phyloP scores from a whole-genome alignment of 2,888 invertebrate genomes.

The Scelioninae gen. 1 region DNA sequence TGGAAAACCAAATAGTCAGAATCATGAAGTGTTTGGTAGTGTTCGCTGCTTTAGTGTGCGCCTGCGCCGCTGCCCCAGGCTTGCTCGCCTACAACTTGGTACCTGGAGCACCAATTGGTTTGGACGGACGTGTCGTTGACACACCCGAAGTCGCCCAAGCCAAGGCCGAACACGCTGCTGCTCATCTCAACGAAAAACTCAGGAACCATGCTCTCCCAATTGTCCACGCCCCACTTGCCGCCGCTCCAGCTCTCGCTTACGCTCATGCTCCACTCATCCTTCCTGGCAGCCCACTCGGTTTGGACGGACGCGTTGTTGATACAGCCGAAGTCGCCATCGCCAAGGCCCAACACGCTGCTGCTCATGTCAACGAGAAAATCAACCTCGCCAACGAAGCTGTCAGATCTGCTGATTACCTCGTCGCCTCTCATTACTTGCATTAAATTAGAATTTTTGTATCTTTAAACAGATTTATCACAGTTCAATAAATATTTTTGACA shows the following conservation, averaged over 20 bases:
- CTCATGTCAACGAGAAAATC: constrained; percentile 78
- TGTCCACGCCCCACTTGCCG: not conserved
- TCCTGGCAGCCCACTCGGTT: constrained; percentile 73
- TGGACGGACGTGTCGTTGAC: constrained; percentile 75
- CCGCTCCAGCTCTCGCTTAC: not conserved
- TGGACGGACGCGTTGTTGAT: constrained; percentile 78
- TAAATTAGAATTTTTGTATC: not conserved
- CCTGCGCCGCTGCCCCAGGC: constrained; percentile 69
- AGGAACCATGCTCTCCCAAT: not conserved
- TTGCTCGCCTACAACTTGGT: constrained; percentile 8
- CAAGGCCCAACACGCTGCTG: constrained; percentile 78
- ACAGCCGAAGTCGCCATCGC: constrained; percentile 77
- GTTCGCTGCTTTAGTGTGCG: constrained; percentile 63
- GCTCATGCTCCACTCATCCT: constrained; percentile 22
- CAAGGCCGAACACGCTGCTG: constrained; percentile 74
- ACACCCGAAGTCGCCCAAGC: constrained; percentile 76
- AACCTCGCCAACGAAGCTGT: constrained; percentile 75
- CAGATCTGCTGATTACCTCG: constrained; percentile 70
- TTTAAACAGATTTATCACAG: no score
- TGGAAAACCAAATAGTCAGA: constrained; percentile 7
- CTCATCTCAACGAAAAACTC: constrained; percentile 61
- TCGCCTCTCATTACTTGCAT: constrained; percentile 38
- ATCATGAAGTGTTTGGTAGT: constrained; percentile 68
- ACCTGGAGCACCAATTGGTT: constrained; percentile 74
- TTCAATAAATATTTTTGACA: no score